These are phyloP conservation scores for Epinotia bilunana DNA, from an alignment of 2,888 invertebrate genomes.

Conservation along the genomic window DNA sequence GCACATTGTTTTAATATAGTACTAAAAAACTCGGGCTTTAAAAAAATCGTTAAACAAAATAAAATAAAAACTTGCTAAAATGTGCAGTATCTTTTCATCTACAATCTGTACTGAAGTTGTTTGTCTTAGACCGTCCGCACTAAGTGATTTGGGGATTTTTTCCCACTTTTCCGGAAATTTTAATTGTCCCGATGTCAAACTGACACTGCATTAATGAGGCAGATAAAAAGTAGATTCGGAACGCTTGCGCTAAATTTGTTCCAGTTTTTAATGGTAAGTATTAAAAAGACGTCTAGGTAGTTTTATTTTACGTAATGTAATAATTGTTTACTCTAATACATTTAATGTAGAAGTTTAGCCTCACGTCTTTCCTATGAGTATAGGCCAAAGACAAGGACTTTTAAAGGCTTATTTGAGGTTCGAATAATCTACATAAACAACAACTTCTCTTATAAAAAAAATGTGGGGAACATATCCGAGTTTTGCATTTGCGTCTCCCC, in stretches of 20 bases:
- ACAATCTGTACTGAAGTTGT: conserved; percentile 13
- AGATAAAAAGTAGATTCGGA: conserved; percentile 26
- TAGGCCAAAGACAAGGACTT: background rate
- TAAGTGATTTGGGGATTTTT: conserved; percentile 38
- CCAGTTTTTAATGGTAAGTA: background rate
- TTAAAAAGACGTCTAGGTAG: background rate
- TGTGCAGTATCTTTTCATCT: conserved; percentile 3
- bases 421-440: background rate
- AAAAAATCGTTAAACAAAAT: too few relatives aligned
- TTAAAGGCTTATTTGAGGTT: background rate
- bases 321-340: background rate
- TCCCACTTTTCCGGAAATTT: conserved; percentile 34
- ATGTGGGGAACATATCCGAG: background rate
- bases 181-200: conserved; percentile 36
- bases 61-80: background rate
- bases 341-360: background rate
- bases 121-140: conserved; percentile 27
- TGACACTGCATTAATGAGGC: conserved; percentile 38
- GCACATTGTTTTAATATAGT: too few relatives aligned
- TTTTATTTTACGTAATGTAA: background rate
- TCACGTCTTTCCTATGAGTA: background rate
- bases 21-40: too few relatives aligned
- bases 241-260: conserved; percentile 21
- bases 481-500: too few relatives aligned
- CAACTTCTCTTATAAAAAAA: background rate